These are phyloP conservation scores for Drosophila yooni DNA, from an alignment of 2,888 invertebrate genomes.

Conservation along the genomic window DNA sequence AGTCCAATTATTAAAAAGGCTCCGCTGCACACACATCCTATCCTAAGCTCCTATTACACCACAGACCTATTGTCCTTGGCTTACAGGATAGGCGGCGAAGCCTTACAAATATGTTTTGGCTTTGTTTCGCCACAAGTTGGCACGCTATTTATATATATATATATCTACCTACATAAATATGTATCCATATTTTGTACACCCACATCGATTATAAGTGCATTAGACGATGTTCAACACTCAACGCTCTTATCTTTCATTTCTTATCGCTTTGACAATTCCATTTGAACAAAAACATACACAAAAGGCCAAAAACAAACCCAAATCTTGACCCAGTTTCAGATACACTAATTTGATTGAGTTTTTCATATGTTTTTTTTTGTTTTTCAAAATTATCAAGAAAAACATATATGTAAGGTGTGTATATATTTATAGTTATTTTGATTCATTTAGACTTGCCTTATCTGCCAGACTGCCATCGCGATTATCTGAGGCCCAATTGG, in stretches of 20 bases:
- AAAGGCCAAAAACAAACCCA: neutral
- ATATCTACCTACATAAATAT: neutral
- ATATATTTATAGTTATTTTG: neutral
- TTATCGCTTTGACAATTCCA: conserved; percentile 28
- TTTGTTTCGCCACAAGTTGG: neutral
- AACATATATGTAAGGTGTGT: neutral
- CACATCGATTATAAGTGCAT: conserved; percentile 61
- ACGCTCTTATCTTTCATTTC: conserved; percentile 23
- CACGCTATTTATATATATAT: conserved; percentile 10
- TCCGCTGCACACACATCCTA: neutral
- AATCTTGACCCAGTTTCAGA: conserved; percentile 47
- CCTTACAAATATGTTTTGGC: conserved; percentile 9
- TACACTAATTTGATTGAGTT: conserved; percentile 11
- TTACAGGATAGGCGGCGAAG: conserved; percentile 11
- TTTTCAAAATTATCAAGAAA: neutral
- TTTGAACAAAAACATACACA: neutral
- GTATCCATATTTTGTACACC: conserved; percentile 5
- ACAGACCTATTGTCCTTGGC: conserved; percentile 3
- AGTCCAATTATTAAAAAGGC: conserved; percentile 9
- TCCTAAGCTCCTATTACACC: conserved; percentile 4
- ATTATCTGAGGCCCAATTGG: conserved; percentile 84
- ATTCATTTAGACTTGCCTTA: conserved; percentile 80
- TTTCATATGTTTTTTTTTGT: neutral
- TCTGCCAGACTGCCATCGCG: conserved; percentile 84
- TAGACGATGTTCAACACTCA: conserved; percentile 37